Evolutionary conservation across 2,888 invertebrate species (phyloP).

Genomic region (Cataglyphis albicans): DNA sequence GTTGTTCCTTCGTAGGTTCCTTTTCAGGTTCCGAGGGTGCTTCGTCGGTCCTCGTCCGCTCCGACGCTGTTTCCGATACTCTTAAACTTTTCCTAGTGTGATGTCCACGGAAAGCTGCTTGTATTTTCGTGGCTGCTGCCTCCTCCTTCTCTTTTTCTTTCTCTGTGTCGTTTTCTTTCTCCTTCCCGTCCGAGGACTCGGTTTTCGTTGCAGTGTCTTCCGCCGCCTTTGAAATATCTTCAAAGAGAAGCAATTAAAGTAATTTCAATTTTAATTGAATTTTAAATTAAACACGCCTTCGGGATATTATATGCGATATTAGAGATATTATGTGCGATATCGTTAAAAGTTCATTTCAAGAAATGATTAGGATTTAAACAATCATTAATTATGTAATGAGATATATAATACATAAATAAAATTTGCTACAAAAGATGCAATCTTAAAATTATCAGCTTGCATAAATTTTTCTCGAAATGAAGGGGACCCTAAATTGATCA

Average conservation of each 20-base stretch:
- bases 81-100: conserved; percentile 92
- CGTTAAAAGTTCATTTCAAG: background rate
- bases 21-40: conserved; percentile 86
- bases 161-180: conserved; percentile 85
- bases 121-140: conserved; percentile 94
- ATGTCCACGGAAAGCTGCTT: conserved; percentile 95
- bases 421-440: background rate
- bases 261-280: background rate
- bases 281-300: background rate
- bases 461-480: background rate
- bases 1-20: conserved; percentile 87
- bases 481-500: background rate
- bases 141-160: conserved; percentile 84
- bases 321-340: background rate
- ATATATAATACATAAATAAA: background rate
- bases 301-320: background rate
- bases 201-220: conserved; percentile 63
- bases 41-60: conserved; percentile 74
- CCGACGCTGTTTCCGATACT: conserved; percentile 82
- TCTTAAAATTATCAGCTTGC: background rate
- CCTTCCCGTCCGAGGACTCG: conserved; percentile 59
- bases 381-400: background rate
- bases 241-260: conserved; percentile 18
- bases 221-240: conserved; percentile 55
- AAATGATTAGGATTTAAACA: background rate